phyloP scores from a whole-genome alignment of 1,140 invertebrate species.

The Drosophila dunni region DNA sequence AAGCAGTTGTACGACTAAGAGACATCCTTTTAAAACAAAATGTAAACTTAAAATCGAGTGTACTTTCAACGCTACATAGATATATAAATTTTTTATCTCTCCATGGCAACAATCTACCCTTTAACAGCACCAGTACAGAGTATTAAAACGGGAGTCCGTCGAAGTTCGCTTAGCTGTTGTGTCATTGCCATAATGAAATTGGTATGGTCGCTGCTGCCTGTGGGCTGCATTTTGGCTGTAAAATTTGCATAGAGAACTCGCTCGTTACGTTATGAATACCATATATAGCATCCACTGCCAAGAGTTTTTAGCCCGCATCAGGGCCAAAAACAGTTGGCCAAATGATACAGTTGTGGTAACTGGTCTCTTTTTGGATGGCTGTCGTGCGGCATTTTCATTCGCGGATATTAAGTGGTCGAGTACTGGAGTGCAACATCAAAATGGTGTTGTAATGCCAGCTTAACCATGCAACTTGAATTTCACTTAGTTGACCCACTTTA shows the following conservation, averaged over 20 bases:
- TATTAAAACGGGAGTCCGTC: slow-evolving; percentile 1
- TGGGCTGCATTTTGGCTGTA: slow-evolving; percentile 40
- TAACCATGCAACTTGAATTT: slow-evolving; percentile 33
- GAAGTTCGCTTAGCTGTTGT: slow-evolving; percentile 31
- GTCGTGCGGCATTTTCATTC: slow-evolving; percentile 42
- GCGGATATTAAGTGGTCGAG: slow-evolving; percentile 64
- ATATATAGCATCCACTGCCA: not conserved
- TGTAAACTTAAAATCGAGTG: too few relatives aligned
- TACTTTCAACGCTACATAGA: too few relatives aligned
- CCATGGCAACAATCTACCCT: too few relatives aligned
- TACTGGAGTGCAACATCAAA: slow-evolving; percentile 11
- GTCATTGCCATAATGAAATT: slow-evolving; percentile 49
- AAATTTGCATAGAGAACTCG: slow-evolving; percentile 60
- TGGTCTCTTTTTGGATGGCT: not conserved
- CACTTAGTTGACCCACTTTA: slow-evolving; percentile 24
- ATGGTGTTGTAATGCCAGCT: slow-evolving; percentile 23
- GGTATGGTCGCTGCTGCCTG: slow-evolving; percentile 30
- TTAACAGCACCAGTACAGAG: too few relatives aligned
- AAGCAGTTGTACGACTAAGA: too few relatives aligned
- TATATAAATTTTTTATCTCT: too few relatives aligned
- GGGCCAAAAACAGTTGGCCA: slow-evolving; percentile 57
- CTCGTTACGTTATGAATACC: slow-evolving; percentile 65
- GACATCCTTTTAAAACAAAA: too few relatives aligned
- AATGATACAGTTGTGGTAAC: slow-evolving; percentile 54
- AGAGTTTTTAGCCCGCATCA: slow-evolving; percentile 13